Conservation (phyloP, 2,797 vertebrate genomes). For the Triplophysa bombifrons region DNA sequence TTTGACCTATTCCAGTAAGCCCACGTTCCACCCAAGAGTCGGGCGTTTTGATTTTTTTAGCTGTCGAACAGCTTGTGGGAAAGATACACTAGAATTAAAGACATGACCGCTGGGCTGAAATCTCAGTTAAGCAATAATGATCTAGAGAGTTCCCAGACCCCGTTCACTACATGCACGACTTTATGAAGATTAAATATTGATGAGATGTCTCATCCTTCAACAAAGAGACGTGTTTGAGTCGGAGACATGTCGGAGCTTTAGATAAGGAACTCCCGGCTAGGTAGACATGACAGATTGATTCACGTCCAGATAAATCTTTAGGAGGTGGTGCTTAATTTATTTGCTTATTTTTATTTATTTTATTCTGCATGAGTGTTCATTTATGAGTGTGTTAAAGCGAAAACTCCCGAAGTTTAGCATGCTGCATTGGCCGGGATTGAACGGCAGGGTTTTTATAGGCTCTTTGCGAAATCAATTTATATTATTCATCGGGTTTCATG, state of each 20-base stretch:
- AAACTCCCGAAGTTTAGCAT: neutral
- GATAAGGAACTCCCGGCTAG: constrained; percentile 20
- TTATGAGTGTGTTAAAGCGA: constrained; percentile 18
- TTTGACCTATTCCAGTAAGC: constrained; percentile 23
- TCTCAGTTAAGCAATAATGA: constrained; percentile 9
- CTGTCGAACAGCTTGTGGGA: neutral
- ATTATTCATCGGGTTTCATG: constrained; percentile 39
- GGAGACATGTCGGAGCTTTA: neutral
- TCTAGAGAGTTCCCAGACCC: neutral
- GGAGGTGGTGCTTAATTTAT: constrained; percentile 23
- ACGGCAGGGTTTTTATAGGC: constrained; percentile 33
- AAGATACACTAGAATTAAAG: constrained; percentile 30
- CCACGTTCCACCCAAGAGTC: constrained; percentile 3
- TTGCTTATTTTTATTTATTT: constrained; percentile 34
- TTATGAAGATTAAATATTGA: constrained; percentile 65
- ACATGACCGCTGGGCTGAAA: constrained; percentile 18
- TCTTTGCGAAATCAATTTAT: constrained; percentile 42
- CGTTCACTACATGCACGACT: constrained; percentile 15
- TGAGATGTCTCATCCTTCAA: constrained; percentile 62
- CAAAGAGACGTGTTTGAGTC: constrained; percentile 61
- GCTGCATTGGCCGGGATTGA: too few relatives aligned
- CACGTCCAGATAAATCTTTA: constrained; percentile 19
- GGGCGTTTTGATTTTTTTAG: neutral
- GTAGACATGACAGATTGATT: constrained; percentile 24
- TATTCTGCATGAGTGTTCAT: constrained; percentile 11